Evolutionary conservation across 2,797 vertebrate genomes (phyloP), one percentile per base, ranked within the genome.

Genomic region (Passerculus sandwichensis): DNA sequence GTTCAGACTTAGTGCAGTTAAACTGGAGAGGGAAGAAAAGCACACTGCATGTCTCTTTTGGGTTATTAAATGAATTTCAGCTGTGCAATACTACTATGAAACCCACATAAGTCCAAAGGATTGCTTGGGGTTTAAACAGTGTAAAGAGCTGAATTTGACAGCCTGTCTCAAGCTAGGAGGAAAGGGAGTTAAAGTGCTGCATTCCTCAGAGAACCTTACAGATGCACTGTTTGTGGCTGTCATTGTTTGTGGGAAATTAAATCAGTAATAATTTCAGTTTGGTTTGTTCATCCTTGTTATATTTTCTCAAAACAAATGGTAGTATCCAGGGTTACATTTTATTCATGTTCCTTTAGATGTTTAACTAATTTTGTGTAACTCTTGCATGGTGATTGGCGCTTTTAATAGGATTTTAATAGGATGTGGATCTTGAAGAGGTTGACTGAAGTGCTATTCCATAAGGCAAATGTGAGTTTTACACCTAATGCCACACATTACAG

Each of bases 11-110:
- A 30, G 36, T 30, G 14, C 21, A 84, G 66, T 88, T 84, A 53
- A 89, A 77, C 14, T 32, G 30, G 25, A 71, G 40, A 54, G 30
- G 32, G 13, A 38, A 70, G 48, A 53, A 74, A 59, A 34, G 30
- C 59, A 14, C 25, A 25, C 47, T 72, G 59, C 51, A 76, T 23
- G 27, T 64, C 73, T 70, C 60, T 78, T 62, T 44, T 42, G 64
- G 34, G 36, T 51, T 89, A 56, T 89, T 78, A 93, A 91, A 88
- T 62, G 23, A 78, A 73, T 85, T 94, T 94, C 50, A 69, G 53
- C 70, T 66, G 40, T 64, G 36, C 54, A 76, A 19, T 72, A 40
- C 17, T 61, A 27, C 23, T n/a, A 2, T 91, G 78, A 88, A 92
- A 82, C 15, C 22, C 44, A 84, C n/a, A 13, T 11, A 88, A 90